phyloP scores from a whole-genome alignment of 2,797 vertebrate species.

The Helostoma temminkii region DNA sequence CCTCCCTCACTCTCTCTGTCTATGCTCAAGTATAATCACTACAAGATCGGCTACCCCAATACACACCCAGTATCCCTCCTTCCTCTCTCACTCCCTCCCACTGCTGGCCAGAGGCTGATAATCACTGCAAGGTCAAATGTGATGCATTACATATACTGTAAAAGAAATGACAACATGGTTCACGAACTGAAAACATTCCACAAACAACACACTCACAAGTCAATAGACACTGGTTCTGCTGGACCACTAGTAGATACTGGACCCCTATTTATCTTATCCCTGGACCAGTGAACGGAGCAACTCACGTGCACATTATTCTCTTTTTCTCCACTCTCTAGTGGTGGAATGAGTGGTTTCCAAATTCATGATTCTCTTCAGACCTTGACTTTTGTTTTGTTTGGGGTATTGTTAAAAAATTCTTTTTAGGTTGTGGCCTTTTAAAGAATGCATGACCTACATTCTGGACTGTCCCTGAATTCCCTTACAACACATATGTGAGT shows the following conservation, averaged over 20 bases:
- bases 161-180: slow-evolving; percentile 33
- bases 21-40: slow-evolving; percentile 48
- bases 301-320: too few species aligned
- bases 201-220: slow-evolving; percentile 23
- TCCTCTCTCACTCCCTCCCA: neutral
- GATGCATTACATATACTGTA: slow-evolving; percentile 33
- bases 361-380: too few species aligned
- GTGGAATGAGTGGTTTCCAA: too few species aligned
- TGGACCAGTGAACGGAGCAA: neutral
- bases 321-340: neutral
- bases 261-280: too few species aligned
- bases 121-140: slow-evolving; percentile 46
- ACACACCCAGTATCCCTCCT: slow-evolving; percentile 6
- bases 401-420: too few species aligned
- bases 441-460: too few species aligned
- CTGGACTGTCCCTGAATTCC: too few species aligned
- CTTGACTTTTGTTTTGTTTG: too few species aligned
- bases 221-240: neutral
- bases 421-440: too few species aligned
- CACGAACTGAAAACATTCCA: slow-evolving; percentile 35
- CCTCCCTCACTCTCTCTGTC: slow-evolving; percentile 62
- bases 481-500: too few species aligned
- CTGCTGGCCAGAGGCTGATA: slow-evolving; percentile 8
- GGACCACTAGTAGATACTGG: neutral
- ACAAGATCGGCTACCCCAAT: slow-evolving; percentile 37